These are phyloP conservation scores for Anisognathus igniventris DNA, from an alignment of 2,797 vertebrate genomes.

Conservation along the genomic window DNA sequence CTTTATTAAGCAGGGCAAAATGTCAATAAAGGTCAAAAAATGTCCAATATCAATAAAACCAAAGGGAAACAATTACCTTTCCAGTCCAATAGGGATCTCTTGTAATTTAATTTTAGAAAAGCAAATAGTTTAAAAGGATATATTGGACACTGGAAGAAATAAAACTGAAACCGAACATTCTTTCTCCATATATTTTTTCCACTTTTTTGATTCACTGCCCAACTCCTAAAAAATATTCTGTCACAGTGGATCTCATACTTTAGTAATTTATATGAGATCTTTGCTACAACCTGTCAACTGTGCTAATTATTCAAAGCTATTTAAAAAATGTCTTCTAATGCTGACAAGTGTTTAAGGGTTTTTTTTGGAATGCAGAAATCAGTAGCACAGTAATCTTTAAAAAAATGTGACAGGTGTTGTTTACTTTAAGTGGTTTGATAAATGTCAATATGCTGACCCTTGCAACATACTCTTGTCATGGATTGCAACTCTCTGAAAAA, in stretches of 20 bases:
- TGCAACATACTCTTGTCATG: not conserved
- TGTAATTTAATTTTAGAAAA: not conserved
- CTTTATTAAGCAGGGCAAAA: not conserved
- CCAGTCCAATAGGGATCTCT: not conserved
- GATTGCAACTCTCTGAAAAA: not conserved
- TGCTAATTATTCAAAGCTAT: conserved; percentile 1
- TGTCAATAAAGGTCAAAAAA: not conserved
- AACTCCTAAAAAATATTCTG: not conserved
- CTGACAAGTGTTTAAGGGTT: not conserved
- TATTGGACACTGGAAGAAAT: not conserved
- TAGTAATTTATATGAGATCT: not conserved
- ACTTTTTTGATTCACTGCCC: not conserved
- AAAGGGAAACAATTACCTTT: not conserved
- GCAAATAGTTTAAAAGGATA: not conserved
- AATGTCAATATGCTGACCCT: not conserved
- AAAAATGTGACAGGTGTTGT: not conserved
- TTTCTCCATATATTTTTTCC: not conserved
- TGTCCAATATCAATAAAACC: not conserved
- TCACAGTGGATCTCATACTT: not conserved
- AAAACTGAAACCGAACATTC: not conserved
- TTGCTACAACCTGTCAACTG: not conserved
- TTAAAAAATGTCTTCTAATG: not conserved
- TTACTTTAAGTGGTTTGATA: not conserved
- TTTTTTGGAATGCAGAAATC: not conserved
- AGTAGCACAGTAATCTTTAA: not conserved